Evolutionary conservation across 2,113 vertebrate species (phyloP).

Genomic region (Hyperopisus bebe): DNA sequence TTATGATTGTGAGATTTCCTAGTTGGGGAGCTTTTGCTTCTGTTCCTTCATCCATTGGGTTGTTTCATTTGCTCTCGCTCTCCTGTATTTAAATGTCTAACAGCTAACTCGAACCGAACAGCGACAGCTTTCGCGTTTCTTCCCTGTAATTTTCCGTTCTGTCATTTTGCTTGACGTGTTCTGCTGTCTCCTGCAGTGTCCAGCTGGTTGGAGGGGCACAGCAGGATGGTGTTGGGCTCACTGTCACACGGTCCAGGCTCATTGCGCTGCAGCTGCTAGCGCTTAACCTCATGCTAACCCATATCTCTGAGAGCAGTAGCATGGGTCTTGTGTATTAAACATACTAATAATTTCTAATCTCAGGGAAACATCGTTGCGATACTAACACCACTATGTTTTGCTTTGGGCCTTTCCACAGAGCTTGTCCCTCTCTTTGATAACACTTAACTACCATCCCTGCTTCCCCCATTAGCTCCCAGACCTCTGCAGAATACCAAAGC

Average conservation of each 20-base stretch:
- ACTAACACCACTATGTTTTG: conserved; percentile 12
- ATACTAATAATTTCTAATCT: background rate
- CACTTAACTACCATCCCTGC: background rate
- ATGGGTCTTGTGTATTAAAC: conserved; percentile 28
- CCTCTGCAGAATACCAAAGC: conserved; percentile 52
- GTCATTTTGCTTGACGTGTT: background rate
- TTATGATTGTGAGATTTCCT: background rate
- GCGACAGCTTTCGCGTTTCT: conserved; percentile 72
- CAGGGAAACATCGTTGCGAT: background rate
- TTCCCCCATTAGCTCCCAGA: background rate
- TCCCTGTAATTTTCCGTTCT: background rate
- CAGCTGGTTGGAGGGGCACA: background rate
- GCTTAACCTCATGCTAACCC: conserved; percentile 35
- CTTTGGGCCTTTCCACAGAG: background rate
- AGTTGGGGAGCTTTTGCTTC: background rate
- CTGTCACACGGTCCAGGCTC: conserved; percentile 75
- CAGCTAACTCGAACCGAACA: conserved; percentile 53
- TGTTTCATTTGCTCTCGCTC: background rate
- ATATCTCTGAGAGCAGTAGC: conserved; percentile 18
- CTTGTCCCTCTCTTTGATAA: background rate
- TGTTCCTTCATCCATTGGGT: background rate
- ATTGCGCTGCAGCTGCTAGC: conserved; percentile 61
- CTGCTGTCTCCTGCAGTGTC: background rate
- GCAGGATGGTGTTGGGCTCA: background rate
- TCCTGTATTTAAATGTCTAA: background rate